Conservation (phyloP, 2,113 vertebrate genomes). For the Clarias batrachus region DNA sequence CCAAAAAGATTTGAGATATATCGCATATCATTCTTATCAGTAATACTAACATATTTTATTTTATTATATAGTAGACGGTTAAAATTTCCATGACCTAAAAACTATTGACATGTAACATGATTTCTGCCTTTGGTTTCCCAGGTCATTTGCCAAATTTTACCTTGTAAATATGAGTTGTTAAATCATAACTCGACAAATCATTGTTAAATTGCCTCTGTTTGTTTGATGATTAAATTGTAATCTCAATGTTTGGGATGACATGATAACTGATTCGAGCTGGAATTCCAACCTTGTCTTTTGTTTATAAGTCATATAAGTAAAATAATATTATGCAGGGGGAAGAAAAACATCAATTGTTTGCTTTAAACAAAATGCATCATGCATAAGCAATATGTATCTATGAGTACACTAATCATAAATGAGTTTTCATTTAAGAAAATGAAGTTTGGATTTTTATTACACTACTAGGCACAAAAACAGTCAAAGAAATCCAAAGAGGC, state of each 20-base stretch:
- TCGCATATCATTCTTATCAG: neutral
- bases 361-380: neutral
- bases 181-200: neutral
- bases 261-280: neutral
- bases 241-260: neutral
- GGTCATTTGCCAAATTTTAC: neutral
- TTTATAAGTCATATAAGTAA: neutral
- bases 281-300: neutral
- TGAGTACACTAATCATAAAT: neutral
- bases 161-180: neutral
- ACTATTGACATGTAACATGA: neutral
- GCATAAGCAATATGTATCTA: neutral
- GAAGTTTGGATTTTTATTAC: neutral
- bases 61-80: too few relatives aligned
- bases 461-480: neutral
- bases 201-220: neutral
- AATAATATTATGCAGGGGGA: neutral
- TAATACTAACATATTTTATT: neutral
- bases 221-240: neutral
- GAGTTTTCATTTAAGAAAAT: neutral
- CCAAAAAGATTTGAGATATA: neutral
- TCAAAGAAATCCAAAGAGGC: neutral
- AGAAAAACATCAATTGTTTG: neutral
- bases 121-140: neutral
- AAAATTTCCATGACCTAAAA: neutral